Evolutionary conservation across 2,888 invertebrate genomes (phyloP), one percentile per base, ranked within the genome.

Genomic region (Napeogenes inachia): DNA sequence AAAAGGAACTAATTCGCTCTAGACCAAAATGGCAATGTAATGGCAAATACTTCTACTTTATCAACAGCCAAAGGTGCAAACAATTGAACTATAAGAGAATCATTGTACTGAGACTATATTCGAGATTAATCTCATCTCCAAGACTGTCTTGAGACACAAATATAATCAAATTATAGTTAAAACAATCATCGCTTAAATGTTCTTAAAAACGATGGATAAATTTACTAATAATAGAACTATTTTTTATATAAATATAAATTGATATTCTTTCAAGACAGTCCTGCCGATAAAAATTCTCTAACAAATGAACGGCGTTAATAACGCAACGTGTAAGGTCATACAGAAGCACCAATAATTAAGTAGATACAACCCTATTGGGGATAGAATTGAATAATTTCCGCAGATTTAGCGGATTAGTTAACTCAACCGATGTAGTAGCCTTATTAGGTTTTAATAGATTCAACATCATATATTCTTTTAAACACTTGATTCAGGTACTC

Each of bases 1-100:
- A 75, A 84, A 83, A 89, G 89, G 89, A 90, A 90, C 89, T 89
- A 84, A 87, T 82, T 85, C 83, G 80, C 81, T 86, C 80, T 87
- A 87, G 81, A 87, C 87, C 87, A 80, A 87, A 87, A 89, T 90
- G 89, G 89, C 89, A 89, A 89, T 85, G 80, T 86, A 85, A 89
- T 89, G 89, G 89, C 89, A 89, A 87, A 84, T 72, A 83, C 79
- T 81, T 79, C 75, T 77, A 81, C 76, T 81, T 82, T 76, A 72
- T 80, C 70, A 80, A 82, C 84, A 85, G 83, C 85, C 85, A 80
- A 82, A 84, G 74, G 76, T 77, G 75, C 76, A 74, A 76, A 76
- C 73, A 78, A 78, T 77, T 77, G 73, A 73, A 73, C 75, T 75
- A 75, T 70, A 72, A 73, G 70, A 75, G 74, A 74, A 74, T 74